Conservation (phyloP, 2,888 invertebrate species). For the Conchocele bisecta region DNA sequence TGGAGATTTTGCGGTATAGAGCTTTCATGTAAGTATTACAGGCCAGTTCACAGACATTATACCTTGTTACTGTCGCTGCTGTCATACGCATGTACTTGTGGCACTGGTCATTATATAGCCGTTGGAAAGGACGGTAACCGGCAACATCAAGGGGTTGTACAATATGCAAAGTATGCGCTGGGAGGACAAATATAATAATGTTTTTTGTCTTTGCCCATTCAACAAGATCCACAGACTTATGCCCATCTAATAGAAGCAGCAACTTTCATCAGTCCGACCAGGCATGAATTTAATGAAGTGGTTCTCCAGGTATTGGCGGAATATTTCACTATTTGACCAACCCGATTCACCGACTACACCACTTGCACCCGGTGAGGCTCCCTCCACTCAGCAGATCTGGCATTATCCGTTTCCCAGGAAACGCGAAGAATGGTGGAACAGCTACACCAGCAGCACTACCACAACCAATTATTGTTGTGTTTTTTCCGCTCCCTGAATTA, state of each 20-base stretch:
- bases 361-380: background rate
- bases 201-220: conserved; percentile 25
- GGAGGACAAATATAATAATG: conserved; percentile 30
- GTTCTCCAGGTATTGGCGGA: background rate
- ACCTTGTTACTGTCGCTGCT: conserved; percentile 18
- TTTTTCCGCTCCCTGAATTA: conserved; percentile 20
- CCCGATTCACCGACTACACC: conserved; percentile 1
- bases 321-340: conserved; percentile 18
- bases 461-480: conserved; percentile 15
- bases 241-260: conserved; percentile 7
- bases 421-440: conserved; percentile 24
- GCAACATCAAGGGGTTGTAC: conserved; percentile 43
- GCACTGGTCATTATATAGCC: conserved; percentile 31
- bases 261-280: background rate
- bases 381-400: conserved; percentile 1
- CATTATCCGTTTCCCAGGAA: conserved; percentile 15
- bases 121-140: conserved; percentile 38
- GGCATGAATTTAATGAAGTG: conserved; percentile 2
- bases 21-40: too few relatives aligned
- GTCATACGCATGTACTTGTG: conserved; percentile 32
- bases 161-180: conserved; percentile 35
- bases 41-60: too few relatives aligned
- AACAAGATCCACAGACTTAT: conserved; percentile 21
- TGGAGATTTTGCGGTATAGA: conserved; percentile 34
- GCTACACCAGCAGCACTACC: conserved; percentile 20